A percentile compares a stretch with the other conserved stretches of the same genome.
Evolutionary conservation across 2,113 vertebrate species (phyloP).

Genomic region (Triplophysa rosa): DNA sequence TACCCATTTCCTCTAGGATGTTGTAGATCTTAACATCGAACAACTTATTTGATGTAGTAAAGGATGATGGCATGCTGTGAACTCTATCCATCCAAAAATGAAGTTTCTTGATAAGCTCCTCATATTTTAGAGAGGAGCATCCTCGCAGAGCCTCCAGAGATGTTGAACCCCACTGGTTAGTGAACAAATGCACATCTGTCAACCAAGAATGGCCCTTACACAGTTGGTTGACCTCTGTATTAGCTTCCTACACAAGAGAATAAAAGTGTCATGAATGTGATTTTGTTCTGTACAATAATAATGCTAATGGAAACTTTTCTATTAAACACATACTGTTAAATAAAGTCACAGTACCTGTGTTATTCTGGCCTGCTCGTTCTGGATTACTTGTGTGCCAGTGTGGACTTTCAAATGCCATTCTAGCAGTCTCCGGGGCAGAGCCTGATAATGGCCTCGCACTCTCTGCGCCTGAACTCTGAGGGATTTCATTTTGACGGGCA

Average conservation of each 20-base stretch:
- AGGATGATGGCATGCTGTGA: constrained; percentile 41
- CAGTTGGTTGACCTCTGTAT: constrained; percentile 68
- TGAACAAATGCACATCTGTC: constrained; percentile 63
- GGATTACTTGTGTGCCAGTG: constrained; percentile 55
- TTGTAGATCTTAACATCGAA: constrained; percentile 67
- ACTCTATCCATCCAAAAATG: constrained; percentile 65
- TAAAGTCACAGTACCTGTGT: constrained; percentile 64
- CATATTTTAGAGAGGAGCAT: constrained; percentile 63
- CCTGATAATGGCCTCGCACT: constrained; percentile 64
- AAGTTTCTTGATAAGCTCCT: constrained; percentile 63
- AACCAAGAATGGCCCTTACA: constrained; percentile 70
- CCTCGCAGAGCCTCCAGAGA: constrained; percentile 67
- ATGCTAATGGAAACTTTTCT: background rate
- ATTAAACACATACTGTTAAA: background rate
- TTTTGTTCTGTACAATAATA: background rate
- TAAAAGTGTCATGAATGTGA: background rate
- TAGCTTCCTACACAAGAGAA: constrained; percentile 64
- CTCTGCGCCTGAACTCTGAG: constrained; percentile 62
- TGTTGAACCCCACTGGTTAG: constrained; percentile 65
- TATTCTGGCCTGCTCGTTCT: constrained; percentile 58
- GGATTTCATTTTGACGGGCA: constrained; percentile 23
- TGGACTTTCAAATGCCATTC: constrained; percentile 69
- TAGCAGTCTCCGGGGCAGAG: constrained; percentile 64
- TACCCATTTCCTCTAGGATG: constrained; percentile 69
- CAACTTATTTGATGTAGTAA: constrained; percentile 71